Evolutionary conservation across 2,797 vertebrate species (phyloP).

Genomic region (Oreochromis grahami): DNA sequence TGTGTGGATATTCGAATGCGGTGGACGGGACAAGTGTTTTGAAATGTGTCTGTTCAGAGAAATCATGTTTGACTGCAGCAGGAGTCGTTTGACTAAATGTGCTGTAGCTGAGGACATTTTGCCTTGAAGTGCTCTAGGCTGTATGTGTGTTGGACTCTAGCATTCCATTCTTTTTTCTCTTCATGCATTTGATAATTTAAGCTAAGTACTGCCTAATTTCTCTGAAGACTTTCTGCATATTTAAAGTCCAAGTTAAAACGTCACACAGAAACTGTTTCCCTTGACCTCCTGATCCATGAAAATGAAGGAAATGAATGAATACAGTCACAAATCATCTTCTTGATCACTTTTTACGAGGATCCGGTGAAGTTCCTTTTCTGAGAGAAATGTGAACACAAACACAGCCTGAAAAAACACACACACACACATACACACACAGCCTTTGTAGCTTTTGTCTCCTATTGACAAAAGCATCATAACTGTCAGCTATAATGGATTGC

Average conservation of each 20-base stretch:
- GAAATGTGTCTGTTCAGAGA: not conserved
- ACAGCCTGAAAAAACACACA: slow-evolving; percentile 46
- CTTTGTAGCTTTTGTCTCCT: slow-evolving; percentile 33
- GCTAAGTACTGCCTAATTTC: not conserved
- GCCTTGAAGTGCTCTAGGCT: not conserved
- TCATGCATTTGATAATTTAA: not conserved
- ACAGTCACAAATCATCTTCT: slow-evolving; percentile 8
- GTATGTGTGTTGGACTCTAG: not conserved
- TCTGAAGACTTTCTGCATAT: not conserved
- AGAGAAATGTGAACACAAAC: not conserved
- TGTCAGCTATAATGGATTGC: slow-evolving; percentile 54
- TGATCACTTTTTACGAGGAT: slow-evolving; percentile 15
- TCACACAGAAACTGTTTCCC: not conserved
- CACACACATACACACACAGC: slow-evolving; percentile 5
- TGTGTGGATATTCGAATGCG: slow-evolving; percentile 51
- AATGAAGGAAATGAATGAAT: not conserved
- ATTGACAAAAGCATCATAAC: slow-evolving; percentile 49
- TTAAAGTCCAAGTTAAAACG: not conserved
- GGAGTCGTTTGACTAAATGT: not conserved
- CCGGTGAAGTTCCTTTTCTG: slow-evolving; percentile 24
- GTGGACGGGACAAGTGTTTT: not conserved
- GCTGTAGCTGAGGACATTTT: not conserved
- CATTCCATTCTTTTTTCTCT: not conserved
- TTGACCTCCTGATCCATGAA: slow-evolving; percentile 3
- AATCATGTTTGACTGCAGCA: not conserved